Conservation (phyloP, 2,888 invertebrate species). For the Heterodera filipjevi region DNA sequence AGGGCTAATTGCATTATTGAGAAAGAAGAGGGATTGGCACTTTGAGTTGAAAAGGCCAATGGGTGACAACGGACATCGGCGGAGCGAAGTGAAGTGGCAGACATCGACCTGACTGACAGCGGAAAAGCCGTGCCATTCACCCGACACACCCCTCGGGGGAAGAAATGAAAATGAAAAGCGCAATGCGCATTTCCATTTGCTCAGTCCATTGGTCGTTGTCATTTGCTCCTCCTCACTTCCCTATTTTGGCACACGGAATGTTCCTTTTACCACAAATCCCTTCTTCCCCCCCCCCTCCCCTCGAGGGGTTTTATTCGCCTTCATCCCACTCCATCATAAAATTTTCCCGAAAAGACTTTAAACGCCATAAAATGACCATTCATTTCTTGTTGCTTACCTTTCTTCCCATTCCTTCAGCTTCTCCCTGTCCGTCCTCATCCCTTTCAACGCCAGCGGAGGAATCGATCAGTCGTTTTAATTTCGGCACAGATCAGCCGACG, state of each 20-base stretch:
- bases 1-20: slow-evolving; percentile 19
- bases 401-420: neutral
- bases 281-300: too few relatives aligned
- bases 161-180: neutral
- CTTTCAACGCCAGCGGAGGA: slow-evolving; percentile 7
- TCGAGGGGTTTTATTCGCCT: too few relatives aligned
- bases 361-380: neutral
- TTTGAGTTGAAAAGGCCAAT: slow-evolving; percentile 10
- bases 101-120: neutral
- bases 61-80: neutral
- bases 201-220: neutral
- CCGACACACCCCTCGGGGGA: neutral
- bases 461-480: neutral
- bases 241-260: too few relatives aligned
- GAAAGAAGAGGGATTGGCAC: neutral
- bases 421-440: slow-evolving; percentile 4
- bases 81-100: neutral
- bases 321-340: neutral
- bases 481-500: neutral
- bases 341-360: neutral
- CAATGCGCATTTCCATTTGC: neutral
- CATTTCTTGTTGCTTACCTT: neutral
- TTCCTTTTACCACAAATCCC: too few relatives aligned
- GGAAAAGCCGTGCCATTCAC: neutral
- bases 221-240: neutral